Base-by-base conservation (phyloP, 53 echinoderm and acorn worm genomes). In the Apostichopus leukothele region DNA sequence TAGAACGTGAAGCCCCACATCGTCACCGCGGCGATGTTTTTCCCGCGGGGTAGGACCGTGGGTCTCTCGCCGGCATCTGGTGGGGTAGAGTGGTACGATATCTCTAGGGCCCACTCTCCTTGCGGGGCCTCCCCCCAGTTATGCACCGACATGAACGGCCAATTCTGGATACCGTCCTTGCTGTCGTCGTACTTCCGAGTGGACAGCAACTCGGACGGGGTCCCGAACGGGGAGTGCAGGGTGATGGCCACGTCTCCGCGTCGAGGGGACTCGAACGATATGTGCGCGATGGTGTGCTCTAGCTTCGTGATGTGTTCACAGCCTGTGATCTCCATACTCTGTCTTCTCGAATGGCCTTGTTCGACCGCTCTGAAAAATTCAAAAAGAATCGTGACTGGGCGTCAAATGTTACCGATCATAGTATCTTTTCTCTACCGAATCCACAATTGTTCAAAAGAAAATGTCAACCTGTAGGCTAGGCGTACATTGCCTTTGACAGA, bases 131-230 rank as follows among this genome's bases (percentile, higher is more conserved):
- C 99, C 5, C 99, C 99, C 99, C 99, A 96, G 94, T 94, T 96
- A 78, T 94, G 94, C 5, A 96, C 96, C 0, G 96, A 90, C 99
- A 96, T 96, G 84, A 99, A 99, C 9, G 99, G 94, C 92, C 94
- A 99, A 13, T 88, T 75, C 1, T 60, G 86, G 0, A 96, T 84
- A 0, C 93, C 93, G 9, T 91, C 83, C 0, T 51, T 51, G 71
- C 87, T 71, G 78, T 85, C 89, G 68, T 99, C 99, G 16, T 92
- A 86, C 10, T 71, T 90, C 10, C 99, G 90, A 5, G 92, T 84
- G 1, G 94, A 94, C 6, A 99, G 87, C 5, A 99, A 90, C 89
- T 92, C 61, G 11, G 99, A 96, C 1, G 94, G 95, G 22, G 99
- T 99, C 9, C 98, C 99, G 5, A 19, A 75, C 2, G 99, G 99